These are phyloP conservation scores for Tetramorium alpestre DNA, from an alignment of 1,140 invertebrate genomes.

Conservation along the genomic window DNA sequence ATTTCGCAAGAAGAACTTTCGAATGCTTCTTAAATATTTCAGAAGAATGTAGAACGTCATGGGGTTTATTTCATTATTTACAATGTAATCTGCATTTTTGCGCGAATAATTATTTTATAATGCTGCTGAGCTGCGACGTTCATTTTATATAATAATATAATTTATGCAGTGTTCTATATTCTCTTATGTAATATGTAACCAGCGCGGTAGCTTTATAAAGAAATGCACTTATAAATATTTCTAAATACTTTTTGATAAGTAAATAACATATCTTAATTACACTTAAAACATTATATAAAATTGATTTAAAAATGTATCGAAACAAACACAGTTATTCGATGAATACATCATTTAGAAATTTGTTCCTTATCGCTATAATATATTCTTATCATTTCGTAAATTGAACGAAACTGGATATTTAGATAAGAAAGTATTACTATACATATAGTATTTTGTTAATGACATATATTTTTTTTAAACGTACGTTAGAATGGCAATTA, in stretches of 20 bases:
- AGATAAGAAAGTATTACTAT: not conserved
- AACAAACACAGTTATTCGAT: slow-evolving; percentile 47
- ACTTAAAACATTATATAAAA: not conserved
- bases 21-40: slow-evolving; percentile 31
- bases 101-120: slow-evolving; percentile 30
- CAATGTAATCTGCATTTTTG: slow-evolving; percentile 13
- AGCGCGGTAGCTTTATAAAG: not conserved
- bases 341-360: not conserved
- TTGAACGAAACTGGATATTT: not conserved
- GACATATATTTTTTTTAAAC: not conserved
- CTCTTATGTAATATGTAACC: not conserved
- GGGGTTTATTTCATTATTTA: slow-evolving; percentile 3
- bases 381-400: not conserved
- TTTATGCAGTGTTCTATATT: slow-evolving; percentile 6
- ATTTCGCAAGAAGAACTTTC: slow-evolving; percentile 23
- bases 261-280: not conserved
- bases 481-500: not conserved
- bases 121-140: not conserved
- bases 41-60: slow-evolving; percentile 32
- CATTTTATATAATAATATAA: slow-evolving; percentile 16
- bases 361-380: not conserved
- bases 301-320: not conserved
- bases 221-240: not conserved
- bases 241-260: not conserved
- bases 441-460: not conserved